phyloP scores from a whole-genome alignment of 2,113 vertebrate species.

The Hypomesus transpacificus region DNA sequence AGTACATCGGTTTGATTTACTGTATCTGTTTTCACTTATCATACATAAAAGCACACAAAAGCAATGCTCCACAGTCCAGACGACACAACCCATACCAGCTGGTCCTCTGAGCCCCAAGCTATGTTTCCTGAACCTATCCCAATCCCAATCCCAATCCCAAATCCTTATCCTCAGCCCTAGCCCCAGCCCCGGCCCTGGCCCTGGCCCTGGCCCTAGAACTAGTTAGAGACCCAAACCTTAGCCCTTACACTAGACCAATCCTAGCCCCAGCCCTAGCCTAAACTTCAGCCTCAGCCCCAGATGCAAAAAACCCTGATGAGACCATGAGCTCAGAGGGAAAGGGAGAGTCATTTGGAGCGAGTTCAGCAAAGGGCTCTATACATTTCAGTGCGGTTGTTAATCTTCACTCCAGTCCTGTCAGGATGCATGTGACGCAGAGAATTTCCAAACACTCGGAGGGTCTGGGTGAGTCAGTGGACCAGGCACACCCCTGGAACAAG shows the following conservation, averaged over 20 bases:
- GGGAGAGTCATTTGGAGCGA: slow-evolving; percentile 60
- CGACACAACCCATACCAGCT: too few species aligned
- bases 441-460: slow-evolving; percentile 47
- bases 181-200: slow-evolving; percentile 24
- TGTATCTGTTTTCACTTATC: too few species aligned
- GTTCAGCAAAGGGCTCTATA: slow-evolving; percentile 59
- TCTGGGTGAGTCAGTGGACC: slow-evolving; percentile 51
- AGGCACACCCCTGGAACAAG: slow-evolving; percentile 38
- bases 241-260: slow-evolving; percentile 13
- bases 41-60: too few species aligned
- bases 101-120: too few species aligned
- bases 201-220: neutral
- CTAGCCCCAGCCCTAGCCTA: slow-evolving; percentile 40
- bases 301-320: slow-evolving; percentile 41
- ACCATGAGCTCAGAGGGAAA: slow-evolving; percentile 70
- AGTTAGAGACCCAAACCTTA: slow-evolving; percentile 19
- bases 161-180: neutral
- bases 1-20: too few species aligned
- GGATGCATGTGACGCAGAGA: slow-evolving; percentile 39
- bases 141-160: neutral
- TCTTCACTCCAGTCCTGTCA: slow-evolving; percentile 62
- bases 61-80: too few species aligned
- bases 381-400: slow-evolving; percentile 60
- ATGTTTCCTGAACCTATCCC: neutral
- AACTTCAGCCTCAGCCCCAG: slow-evolving; percentile 32